Conservation (phyloP, 92 coral and sea anemone genomes). For the Palythoa caribaeorum region DNA sequence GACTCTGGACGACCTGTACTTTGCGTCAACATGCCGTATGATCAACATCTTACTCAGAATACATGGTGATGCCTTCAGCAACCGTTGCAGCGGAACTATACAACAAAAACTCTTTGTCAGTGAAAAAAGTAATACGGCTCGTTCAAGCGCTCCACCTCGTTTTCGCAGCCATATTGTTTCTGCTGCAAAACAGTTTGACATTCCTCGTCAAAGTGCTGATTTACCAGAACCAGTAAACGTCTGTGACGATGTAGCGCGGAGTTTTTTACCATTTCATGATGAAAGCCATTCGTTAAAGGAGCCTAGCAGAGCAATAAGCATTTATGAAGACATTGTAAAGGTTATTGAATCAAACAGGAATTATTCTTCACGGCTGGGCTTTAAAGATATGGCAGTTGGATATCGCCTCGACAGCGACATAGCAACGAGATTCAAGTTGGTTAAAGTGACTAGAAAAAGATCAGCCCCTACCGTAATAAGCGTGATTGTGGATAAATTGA, state of each 20-base stretch:
- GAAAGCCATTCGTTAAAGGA: not conserved
- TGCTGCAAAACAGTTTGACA: not conserved
- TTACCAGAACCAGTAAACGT: not conserved
- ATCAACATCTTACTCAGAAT: not conserved
- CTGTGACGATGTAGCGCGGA: not conserved
- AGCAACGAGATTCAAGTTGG: not conserved
- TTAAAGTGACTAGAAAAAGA: not conserved
- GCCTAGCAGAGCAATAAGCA: not conserved
- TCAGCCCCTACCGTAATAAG: not conserved
- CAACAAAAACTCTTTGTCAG: conserved; percentile 17
- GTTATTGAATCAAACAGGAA: not conserved
- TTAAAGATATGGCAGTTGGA: not conserved
- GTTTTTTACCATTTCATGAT: not conserved
- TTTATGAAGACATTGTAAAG: conserved; percentile 24
- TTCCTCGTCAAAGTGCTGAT: not conserved
- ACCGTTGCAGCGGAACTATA: not conserved
- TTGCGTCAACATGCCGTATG: conserved; percentile 30
- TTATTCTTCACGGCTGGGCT: not conserved
- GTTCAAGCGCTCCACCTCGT: not conserved
- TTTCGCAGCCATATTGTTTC: not conserved
- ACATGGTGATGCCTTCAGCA: not conserved
- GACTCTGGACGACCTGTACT: conserved; percentile 37
- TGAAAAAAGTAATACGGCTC: not conserved
- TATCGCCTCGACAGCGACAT: not conserved
- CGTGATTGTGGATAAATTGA: not conserved